These are phyloP conservation scores for Uropetala carovei DNA, from an alignment of 2,888 invertebrate species.

Conservation along the genomic window DNA sequence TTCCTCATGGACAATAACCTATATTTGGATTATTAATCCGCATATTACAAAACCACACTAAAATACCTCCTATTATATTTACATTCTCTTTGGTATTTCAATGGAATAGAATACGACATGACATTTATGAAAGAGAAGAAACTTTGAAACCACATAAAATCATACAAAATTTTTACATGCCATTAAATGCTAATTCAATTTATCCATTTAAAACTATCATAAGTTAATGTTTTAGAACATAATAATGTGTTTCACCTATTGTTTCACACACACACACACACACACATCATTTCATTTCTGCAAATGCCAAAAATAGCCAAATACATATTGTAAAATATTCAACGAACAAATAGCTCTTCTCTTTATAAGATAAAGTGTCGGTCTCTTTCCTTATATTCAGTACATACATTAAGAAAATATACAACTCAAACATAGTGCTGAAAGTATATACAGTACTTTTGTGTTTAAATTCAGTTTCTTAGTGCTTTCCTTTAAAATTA, in stretches of 20 bases:
- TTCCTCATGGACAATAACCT: constrained; percentile 15
- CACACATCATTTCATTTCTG: neutral
- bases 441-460: neutral
- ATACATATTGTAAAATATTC: no score
- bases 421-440: neutral
- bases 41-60: constrained; percentile 32
- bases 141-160: neutral
- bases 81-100: constrained; percentile 17
- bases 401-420: neutral
- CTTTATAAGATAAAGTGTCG: neutral
- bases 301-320: neutral
- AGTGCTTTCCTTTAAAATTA: no score
- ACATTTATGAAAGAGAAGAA: neutral
- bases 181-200: neutral
- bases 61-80: constrained; percentile 23
- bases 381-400: neutral
- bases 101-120: neutral
- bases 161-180: neutral
- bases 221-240: neutral
- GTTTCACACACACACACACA: no score
- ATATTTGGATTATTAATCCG: constrained; percentile 33
- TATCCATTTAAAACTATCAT: neutral
- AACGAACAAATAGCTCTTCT: neutral
- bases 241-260: neutral
- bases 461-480: neutral